A percentile compares a stretch with the other conserved stretches of the same genome.
phyloP scores from a whole-genome alignment of 2,797 vertebrate genomes.

The Hydrolagus colliei region DNA sequence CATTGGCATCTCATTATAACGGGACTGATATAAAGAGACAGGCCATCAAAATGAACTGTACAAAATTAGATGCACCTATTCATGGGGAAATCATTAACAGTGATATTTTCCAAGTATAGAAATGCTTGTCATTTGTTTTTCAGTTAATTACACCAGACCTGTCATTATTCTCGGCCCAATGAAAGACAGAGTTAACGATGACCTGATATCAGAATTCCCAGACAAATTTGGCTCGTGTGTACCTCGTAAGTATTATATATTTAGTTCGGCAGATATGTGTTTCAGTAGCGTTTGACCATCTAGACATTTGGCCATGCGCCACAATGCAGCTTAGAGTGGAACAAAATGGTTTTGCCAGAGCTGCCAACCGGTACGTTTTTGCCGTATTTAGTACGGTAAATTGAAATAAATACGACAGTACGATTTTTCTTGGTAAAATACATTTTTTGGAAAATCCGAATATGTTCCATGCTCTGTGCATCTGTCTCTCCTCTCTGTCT shows the following conservation, averaged over 20 bases:
- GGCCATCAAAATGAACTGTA: neutral
- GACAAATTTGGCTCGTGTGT: slow-evolving; percentile 97
- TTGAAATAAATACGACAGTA: too few species aligned
- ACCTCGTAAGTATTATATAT: slow-evolving; percentile 75
- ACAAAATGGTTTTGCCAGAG: too few species aligned
- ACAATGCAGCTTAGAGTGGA: too few species aligned
- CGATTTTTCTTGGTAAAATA: too few species aligned
- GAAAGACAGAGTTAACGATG: slow-evolving; percentile 95
- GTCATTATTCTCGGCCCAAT: slow-evolving; percentile 94
- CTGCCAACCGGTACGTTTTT: too few species aligned
- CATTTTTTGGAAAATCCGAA: too few species aligned
- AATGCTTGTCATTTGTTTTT: slow-evolving; percentile 33
- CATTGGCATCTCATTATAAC: neutral
- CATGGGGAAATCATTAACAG: neutral
- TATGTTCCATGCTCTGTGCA: too few species aligned
- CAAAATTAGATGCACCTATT: neutral
- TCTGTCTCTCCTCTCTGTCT: too few species aligned
- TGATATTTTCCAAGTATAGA: neutral
- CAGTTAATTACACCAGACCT: slow-evolving; percentile 88
- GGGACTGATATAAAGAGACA: neutral
- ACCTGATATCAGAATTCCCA: slow-evolving; percentile 94
- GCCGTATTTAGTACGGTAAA: too few species aligned
- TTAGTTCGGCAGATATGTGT: neutral
- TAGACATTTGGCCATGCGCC: too few species aligned
- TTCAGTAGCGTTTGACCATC: neutral